Conservation (phyloP, 2,888 invertebrate genomes). For the Rhynchonema sp. region DNA sequence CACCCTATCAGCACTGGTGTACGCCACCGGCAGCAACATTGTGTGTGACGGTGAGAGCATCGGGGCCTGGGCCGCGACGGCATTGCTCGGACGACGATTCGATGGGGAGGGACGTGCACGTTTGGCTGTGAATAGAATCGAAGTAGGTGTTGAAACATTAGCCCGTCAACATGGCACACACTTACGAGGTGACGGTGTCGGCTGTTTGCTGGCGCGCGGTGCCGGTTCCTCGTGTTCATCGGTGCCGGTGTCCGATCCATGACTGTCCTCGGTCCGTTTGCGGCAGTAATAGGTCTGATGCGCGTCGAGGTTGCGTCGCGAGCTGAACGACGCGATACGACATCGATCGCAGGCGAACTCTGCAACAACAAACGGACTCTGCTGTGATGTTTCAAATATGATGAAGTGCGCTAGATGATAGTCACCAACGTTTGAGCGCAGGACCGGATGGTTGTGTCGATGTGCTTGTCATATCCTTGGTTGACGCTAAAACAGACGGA, state of each 20-base stretch:
- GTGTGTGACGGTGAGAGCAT: not conserved
- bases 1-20: not conserved
- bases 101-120: too few relatives aligned
- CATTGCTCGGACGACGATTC: too few relatives aligned
- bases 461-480: too few relatives aligned
- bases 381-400: too few relatives aligned
- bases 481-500: too few relatives aligned
- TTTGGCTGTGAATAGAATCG: too few relatives aligned
- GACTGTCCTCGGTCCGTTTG: not conserved
- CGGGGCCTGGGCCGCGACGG: not conserved
- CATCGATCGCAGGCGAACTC: conserved; percentile 11
- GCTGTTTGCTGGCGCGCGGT: not conserved
- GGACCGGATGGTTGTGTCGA: too few relatives aligned
- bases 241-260: not conserved
- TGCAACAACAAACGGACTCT: conserved; percentile 2
- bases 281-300: conserved; percentile 12
- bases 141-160: too few relatives aligned
- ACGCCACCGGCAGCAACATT: not conserved
- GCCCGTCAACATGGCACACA: too few relatives aligned
- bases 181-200: too few relatives aligned
- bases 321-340: conserved; percentile 11
- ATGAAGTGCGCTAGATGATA: too few relatives aligned
- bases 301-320: conserved; percentile 8
- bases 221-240: not conserved
- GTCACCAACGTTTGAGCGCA: too few relatives aligned